Evolutionary conservation across 2,797 vertebrate species (phyloP), one percentile per base, ranked within the genome.

Genomic region (Bradypodion ventrale): DNA sequence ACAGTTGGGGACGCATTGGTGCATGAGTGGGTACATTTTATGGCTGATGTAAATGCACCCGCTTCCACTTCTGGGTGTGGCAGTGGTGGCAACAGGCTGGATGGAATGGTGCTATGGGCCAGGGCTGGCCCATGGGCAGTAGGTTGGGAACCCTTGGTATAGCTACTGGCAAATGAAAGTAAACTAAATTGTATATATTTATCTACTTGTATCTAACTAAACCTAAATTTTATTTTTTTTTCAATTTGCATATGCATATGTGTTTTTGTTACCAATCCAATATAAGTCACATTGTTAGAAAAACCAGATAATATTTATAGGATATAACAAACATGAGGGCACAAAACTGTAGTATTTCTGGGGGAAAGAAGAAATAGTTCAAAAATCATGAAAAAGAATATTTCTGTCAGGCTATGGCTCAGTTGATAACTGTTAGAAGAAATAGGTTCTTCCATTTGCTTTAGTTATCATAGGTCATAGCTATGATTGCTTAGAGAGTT

Each of bases 401-500:
- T 76, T 81, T 32, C 23, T 56, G 29, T 82, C 42, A 75, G 59
- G 15, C 60, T 60, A 12, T 83, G 65, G 35, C 0, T 72, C 23
- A 1, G 16, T 85, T 87, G 7, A 29, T 74, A 85, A 75, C 49
- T 15, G 2, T 76, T 74, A 76, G 13, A 78, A 16, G 6, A 77
- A 86, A n/a, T 1, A 80, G 82, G 12, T 68, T 1, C 0, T 90
- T 87, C 78, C 2, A 37, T 87, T 89, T 85, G 2, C 12, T 83
- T 87, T 86, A 78, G 13, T 23, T 68, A 0, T 70, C 29, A 6
- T 52, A 16, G 1, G 0, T 60, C 76, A 81, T 78, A 35, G 68
- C n/a, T 66, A 68, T 23, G 66, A 72, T 65, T 83, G 60, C 40
- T 83, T 35, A 65, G n/a, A 79, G 81, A 63, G 15, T 78, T 92